Evolutionary conservation across 2,888 invertebrate species (phyloP).

Genomic region (Caenorhabditis auriculariae): DNA sequence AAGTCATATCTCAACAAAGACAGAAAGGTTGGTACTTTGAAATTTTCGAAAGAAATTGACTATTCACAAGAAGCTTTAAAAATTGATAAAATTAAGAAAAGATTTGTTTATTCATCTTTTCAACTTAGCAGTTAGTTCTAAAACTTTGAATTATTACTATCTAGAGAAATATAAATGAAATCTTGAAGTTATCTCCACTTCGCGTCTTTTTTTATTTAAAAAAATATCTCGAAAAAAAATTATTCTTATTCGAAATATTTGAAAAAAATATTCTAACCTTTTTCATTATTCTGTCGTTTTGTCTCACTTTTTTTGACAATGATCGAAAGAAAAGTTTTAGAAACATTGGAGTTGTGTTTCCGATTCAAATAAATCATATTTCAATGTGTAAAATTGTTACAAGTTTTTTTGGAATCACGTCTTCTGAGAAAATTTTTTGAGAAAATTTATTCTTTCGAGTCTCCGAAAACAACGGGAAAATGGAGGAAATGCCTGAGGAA

Average conservation of each 20-base stretch:
- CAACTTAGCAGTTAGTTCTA: background rate
- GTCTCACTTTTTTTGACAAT: background rate
- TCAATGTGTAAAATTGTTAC: no score
- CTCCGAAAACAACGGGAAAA: no score
- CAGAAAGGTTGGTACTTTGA: constrained; percentile 56
- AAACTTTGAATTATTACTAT: background rate
- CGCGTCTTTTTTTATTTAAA: background rate
- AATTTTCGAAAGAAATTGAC: no score
- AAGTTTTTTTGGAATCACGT: no score
- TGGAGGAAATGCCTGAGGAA: no score
- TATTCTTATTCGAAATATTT: background rate
- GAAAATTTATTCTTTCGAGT: no score
- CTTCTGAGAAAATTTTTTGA: no score
- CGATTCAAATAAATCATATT: no score
- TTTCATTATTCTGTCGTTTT: background rate
- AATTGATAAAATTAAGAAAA: no score
- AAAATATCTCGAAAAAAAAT: background rate
- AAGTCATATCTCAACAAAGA: constrained; percentile 63
- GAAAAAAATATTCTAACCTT: background rate
- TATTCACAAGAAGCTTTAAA: no score
- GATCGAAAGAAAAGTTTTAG: background rate
- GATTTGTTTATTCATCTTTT: no score
- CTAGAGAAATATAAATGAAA: background rate
- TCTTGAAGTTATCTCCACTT: background rate
- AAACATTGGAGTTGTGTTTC: no score